Evolutionary conservation across 2,888 invertebrate species (phyloP).

Genomic region (Sinotaia quadrata): DNA sequence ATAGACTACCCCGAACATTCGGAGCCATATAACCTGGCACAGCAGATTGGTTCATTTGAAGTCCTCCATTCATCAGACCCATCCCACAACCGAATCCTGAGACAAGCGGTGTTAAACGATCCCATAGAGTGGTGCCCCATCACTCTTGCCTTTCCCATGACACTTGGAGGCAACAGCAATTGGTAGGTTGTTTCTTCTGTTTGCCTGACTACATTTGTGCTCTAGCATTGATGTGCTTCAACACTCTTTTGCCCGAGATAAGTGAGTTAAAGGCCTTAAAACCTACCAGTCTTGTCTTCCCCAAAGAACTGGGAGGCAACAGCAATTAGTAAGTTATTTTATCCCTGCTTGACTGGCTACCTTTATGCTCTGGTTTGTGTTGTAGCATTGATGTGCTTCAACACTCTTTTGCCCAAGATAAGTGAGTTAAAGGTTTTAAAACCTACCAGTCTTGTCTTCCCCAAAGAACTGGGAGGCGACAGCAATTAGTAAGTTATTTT

Average conservation of each 20-base stretch:
- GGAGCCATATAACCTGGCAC: conserved; percentile 65
- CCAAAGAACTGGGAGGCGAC: conserved; percentile 63
- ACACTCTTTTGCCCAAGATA: neutral
- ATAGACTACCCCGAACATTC: conserved; percentile 47
- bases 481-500: conserved; percentile 54
- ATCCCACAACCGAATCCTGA: conserved; percentile 52
- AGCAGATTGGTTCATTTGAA: conserved; percentile 68
- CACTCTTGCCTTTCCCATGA: conserved; percentile 55
- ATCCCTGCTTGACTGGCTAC: too few relatives aligned
- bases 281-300: conserved; percentile 50
- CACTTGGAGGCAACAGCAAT: conserved; percentile 60
- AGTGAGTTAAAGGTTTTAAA: too few relatives aligned
- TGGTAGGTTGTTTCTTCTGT: conserved; percentile 58
- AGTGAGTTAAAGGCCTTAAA: too few relatives aligned
- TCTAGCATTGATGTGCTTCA: too few relatives aligned
- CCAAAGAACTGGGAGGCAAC: conserved; percentile 63
- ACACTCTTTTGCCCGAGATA: neutral
- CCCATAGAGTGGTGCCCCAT: conserved; percentile 66
- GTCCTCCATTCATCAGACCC: conserved; percentile 35
- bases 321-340: conserved; percentile 54
- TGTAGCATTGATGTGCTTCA: too few relatives aligned
- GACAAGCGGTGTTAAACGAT: conserved; percentile 56
- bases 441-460: conserved; percentile 50
- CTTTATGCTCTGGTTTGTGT: too few relatives aligned
- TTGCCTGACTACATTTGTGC: too few relatives aligned